phyloP scores from a whole-genome alignment of 2,113 vertebrate species.

The Ceratotherium simum region DNA sequence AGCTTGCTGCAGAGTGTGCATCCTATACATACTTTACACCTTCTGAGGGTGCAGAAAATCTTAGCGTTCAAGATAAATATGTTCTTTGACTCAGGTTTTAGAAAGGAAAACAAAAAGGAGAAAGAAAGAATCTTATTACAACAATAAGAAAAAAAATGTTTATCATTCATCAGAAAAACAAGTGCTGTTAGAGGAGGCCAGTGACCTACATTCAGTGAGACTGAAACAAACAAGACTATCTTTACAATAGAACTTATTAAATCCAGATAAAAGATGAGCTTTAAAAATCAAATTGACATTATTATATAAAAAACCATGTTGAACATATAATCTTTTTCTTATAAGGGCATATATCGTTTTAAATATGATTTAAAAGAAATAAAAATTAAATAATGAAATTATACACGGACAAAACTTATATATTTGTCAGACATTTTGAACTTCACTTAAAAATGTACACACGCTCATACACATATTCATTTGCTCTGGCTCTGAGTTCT shows the following conservation, averaged over 20 bases:
- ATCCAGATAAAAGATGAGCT: neutral
- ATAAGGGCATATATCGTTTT: neutral
- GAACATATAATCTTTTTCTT: neutral
- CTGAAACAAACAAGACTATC: neutral
- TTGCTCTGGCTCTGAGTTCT: neutral
- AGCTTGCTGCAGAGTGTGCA: neutral
- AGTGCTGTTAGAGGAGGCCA: neutral
- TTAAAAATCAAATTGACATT: neutral
- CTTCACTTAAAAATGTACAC: neutral
- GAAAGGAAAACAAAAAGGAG: neutral
- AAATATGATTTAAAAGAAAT: neutral
- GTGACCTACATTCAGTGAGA: neutral
- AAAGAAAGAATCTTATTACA: neutral
- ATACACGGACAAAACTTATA: neutral
- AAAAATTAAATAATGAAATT: conserved; percentile 1
- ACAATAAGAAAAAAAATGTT: neutral
- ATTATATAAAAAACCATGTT: neutral
- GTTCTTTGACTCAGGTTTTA: conserved; percentile 51
- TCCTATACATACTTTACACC: conserved; percentile 17
- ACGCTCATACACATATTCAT: neutral
- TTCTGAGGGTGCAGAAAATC: neutral
- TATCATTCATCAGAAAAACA: conserved; percentile 6
- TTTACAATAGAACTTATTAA: neutral
- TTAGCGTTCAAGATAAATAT: neutral
- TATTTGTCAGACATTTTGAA: neutral